These are phyloP conservation scores for Promerops cafer DNA, from an alignment of 2,113 vertebrate genomes.

Conservation along the genomic window DNA sequence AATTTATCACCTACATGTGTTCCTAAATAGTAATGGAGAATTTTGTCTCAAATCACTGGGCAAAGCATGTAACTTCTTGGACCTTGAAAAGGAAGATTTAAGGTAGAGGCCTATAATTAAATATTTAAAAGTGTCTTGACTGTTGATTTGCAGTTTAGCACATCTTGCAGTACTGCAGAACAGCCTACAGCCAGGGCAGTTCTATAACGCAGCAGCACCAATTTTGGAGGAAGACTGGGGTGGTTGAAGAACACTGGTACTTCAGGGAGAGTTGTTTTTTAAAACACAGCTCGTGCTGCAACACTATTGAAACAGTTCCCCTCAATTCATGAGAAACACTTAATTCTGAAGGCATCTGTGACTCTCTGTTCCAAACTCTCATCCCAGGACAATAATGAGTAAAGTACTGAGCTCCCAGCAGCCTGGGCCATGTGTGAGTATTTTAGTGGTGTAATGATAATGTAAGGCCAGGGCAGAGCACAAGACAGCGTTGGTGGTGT, in stretches of 20 bases:
- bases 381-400: background rate
- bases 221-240: background rate
- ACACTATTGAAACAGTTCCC: background rate
- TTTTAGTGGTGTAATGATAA: background rate
- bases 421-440: background rate
- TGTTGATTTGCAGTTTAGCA: background rate
- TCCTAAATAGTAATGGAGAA: background rate
- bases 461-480: background rate
- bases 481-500: background rate
- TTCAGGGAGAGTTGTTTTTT: background rate
- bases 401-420: background rate
- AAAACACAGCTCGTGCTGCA: background rate
- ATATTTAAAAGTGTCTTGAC: background rate
- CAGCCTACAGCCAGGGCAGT: background rate
- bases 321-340: background rate
- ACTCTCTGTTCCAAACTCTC: background rate
- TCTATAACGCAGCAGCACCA: background rate
- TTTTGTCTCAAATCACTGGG: background rate
- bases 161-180: background rate
- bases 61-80: background rate
- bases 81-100: background rate
- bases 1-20: background rate
- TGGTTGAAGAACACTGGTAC: background rate
- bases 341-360: background rate
- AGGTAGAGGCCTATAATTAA: background rate